These are phyloP conservation scores for Forbesichthys papilliferus DNA, from an alignment of 2,113 vertebrate genomes.

Conservation along the genomic window DNA sequence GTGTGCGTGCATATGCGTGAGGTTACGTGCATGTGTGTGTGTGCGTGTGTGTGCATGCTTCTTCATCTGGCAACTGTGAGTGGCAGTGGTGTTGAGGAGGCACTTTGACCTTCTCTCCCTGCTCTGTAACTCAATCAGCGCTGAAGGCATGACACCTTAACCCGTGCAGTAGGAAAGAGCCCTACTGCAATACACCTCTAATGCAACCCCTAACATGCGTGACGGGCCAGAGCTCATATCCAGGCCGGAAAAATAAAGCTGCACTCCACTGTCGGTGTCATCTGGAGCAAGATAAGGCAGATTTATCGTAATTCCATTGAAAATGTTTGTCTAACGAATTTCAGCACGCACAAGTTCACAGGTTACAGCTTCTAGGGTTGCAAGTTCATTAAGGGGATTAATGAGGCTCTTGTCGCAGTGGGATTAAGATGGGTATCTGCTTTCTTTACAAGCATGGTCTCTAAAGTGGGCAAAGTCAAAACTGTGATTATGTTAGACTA, in stretches of 20 bases:
- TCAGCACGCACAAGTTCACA: constrained; percentile 61
- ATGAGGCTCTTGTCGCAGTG: constrained; percentile 64
- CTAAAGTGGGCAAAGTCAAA: constrained; percentile 13
- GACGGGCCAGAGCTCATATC: constrained; percentile 78
- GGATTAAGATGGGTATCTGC: constrained; percentile 67
- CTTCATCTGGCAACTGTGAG: constrained; percentile 56
- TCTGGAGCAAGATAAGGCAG: constrained; percentile 66
- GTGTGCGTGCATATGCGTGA: neutral
- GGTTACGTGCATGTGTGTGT: neutral
- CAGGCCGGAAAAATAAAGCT: constrained; percentile 56
- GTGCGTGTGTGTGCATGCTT: constrained; percentile 40
- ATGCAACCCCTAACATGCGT: constrained; percentile 81
- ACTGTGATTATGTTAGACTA: constrained; percentile 33
- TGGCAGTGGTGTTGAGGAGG: constrained; percentile 67
- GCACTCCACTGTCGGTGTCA: constrained; percentile 56
- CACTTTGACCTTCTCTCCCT: constrained; percentile 77
- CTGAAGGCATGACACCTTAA: constrained; percentile 79
- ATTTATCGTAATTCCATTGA: constrained; percentile 70
- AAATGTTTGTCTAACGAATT: constrained; percentile 61
- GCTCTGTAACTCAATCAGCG: constrained; percentile 83
- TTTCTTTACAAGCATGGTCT: constrained; percentile 52
- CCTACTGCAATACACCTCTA: constrained; percentile 72
- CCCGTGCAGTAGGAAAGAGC: constrained; percentile 65
- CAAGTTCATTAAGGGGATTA: constrained; percentile 76
- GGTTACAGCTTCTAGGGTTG: constrained; percentile 65